Base-by-base conservation (phyloP, 2,797 vertebrate genomes). In the Acrocephalus scirpaceus region DNA sequence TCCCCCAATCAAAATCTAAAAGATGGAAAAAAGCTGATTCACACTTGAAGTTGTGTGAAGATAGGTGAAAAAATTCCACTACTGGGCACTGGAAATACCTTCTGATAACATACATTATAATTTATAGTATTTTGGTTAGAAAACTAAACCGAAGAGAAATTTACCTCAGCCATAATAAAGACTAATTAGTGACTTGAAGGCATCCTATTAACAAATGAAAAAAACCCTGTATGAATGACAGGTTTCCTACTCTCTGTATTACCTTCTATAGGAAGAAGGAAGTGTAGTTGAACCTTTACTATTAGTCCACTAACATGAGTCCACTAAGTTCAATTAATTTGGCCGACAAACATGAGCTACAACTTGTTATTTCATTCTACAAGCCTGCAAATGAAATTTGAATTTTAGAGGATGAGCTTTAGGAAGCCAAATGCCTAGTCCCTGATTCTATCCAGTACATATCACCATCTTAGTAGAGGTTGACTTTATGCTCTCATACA, bases 391-490 rank as follows among this genome's bases (percentile, higher is more conserved):
- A 72, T 44, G 32, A 72, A 71, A 60, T 34, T 0, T 40, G 29
- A 16, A 27, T 70, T 84, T 77, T 40, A 60, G 66, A 62, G 21
- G 15, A 71, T 34, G 29, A 85, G 25, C 65, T 92, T 79, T 64
- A 71, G 51, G 62, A 88, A 88, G 54, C 15, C 32, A 44, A 50
- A 48, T 19, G 60, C 14, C 51, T 54, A 21, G n/a, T 81, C 11
- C 44, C 34, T 34, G 17, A 44, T 70, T 65, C 26, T 76, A 16
- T 32, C 58, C 51, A 36, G n/a, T 13, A 30, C 36, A 4, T 11
- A 61, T 26, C 42, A 60, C 27, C 15, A 30, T 7, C 0, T 0
- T 8, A 61, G 48, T 5, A 64, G 36, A n/a, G 22, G 62, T 0
- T 45, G 56, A 50, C 16, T 87, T 67, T 7, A 42, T 22, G 45